A percentile compares a stretch with the other conserved stretches of the same genome.
Evolutionary conservation across 1,140 invertebrate genomes (phyloP).

Genomic region (Trypoxylus dichotomus): DNA sequence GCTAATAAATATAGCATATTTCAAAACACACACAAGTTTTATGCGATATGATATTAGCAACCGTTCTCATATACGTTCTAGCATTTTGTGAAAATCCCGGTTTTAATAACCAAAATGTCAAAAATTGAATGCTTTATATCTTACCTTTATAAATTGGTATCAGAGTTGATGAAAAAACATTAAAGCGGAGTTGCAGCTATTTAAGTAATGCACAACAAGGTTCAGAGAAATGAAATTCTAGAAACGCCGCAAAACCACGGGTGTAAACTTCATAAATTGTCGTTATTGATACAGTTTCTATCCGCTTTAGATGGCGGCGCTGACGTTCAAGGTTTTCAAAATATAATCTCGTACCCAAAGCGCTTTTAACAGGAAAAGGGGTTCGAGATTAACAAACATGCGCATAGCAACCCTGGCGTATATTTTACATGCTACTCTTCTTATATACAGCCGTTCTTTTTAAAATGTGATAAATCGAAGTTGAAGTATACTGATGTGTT

Average conservation of each 20-base stretch:
- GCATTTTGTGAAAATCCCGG: constrained; percentile 5
- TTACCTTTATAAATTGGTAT: constrained; percentile 27
- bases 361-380: constrained; percentile 3
- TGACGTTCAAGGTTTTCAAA: constrained; percentile 32
- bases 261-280: constrained; percentile 44
- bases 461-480: not conserved
- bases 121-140: constrained; percentile 38
- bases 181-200: constrained; percentile 34
- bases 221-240: constrained; percentile 32
- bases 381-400: constrained; percentile 26
- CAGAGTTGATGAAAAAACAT: constrained; percentile 30
- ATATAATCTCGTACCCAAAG: constrained; percentile 39
- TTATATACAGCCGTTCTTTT: not conserved
- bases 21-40: constrained; percentile 27
- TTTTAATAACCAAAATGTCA: constrained; percentile 32
- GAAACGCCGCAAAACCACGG: constrained; percentile 43
- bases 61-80: not conserved
- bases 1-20: not conserved
- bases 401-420: not conserved
- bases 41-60: constrained; percentile 32
- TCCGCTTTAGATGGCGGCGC: constrained; percentile 36
- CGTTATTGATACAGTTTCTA: constrained; percentile 35
- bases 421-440: not conserved
- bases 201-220: constrained; percentile 25
- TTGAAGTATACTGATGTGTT: too few relatives aligned